These are phyloP conservation scores for Venustaconcha ellipsiformis DNA, from an alignment of 1,140 invertebrate species.

Conservation along the genomic window DNA sequence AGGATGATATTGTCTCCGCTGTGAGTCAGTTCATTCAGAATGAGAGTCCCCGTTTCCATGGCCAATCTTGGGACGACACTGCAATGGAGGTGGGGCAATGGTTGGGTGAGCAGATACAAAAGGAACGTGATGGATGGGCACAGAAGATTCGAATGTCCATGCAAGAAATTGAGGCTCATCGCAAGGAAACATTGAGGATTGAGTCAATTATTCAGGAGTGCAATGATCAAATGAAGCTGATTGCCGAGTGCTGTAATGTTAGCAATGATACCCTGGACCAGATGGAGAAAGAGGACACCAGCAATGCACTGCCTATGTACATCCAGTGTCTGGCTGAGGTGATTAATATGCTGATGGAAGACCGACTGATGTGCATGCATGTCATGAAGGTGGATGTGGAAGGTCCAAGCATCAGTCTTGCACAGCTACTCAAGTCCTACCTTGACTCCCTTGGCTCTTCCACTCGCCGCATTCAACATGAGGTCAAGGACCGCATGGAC, in stretches of 20 bases:
- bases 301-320: constrained; percentile 17
- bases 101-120: constrained; percentile 40
- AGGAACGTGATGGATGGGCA: constrained; percentile 41
- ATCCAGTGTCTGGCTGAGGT: constrained; percentile 31
- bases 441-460: constrained; percentile 27
- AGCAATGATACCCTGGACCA: constrained; percentile 8
- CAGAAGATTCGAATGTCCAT: constrained; percentile 42
- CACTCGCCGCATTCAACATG: constrained; percentile 14
- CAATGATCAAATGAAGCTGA: constrained; percentile 30
- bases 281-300: constrained; percentile 11
- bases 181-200: constrained; percentile 30
- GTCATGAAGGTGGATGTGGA: constrained; percentile 19
- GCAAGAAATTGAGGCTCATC: constrained; percentile 43
- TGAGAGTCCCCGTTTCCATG: constrained; percentile 24
- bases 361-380: constrained; percentile 35
- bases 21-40: constrained; percentile 21
- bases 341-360: constrained; percentile 37
- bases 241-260: constrained; percentile 31
- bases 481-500: constrained; percentile 18
- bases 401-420: constrained; percentile 10
- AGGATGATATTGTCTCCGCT: constrained; percentile 26
- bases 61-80: constrained; percentile 29
- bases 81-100: constrained; percentile 33
- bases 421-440: constrained; percentile 20
- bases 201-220: constrained; percentile 27